Base-by-base conservation (phyloP, 2,888 invertebrate species). In the Chrysomela aeneicollis region DNA sequence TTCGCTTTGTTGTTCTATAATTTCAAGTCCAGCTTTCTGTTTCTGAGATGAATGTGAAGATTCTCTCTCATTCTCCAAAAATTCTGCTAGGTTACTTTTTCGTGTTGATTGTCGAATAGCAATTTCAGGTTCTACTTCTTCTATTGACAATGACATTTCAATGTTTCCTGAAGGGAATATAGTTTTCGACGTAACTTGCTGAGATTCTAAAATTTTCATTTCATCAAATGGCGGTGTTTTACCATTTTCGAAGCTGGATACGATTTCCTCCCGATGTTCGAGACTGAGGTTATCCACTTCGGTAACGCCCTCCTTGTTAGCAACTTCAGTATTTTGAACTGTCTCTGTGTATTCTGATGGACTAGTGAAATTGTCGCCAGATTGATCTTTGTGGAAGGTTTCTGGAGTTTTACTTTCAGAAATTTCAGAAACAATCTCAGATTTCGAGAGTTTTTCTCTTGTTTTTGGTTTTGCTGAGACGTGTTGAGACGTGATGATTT, bases 81-180 rank as follows among this genome's bases (percentile, higher is more conserved):
- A 73, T 64, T 72, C 68, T 32, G 60, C 49, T 10, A 66, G 60
- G 17, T 50, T 60, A 19, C 37, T 55, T 21, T 35, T 35, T 18
- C 35, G 15, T 60, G 58, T 58, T 15, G 66, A 21, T 18, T 63
- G 22, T 18, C 18, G 6, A 21, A 66, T 59, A 10, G 54, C 51
- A n/a, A 61, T 26, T 59, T 62, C 60, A 6, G 70, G 71, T 35
- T 30, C 51, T 17, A 59, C 66, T 58, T 73, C 68, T 60, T 68
- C 61, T 9, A 74, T 51, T 3, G 75, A 68, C 46, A 82, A 67
- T 54, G 76, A 70, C 71, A 82, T 79, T 70, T 82, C 80, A 47
- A 82, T 76, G 59, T 74, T 75, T 65, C 77, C 76, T 35, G 83
- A 77, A 15, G 83, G 81, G 1, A 81, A 70, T 55, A 58, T 69